phyloP scores from a whole-genome alignment of 2,113 vertebrate genomes.

The Cyprinodon tularosa region DNA sequence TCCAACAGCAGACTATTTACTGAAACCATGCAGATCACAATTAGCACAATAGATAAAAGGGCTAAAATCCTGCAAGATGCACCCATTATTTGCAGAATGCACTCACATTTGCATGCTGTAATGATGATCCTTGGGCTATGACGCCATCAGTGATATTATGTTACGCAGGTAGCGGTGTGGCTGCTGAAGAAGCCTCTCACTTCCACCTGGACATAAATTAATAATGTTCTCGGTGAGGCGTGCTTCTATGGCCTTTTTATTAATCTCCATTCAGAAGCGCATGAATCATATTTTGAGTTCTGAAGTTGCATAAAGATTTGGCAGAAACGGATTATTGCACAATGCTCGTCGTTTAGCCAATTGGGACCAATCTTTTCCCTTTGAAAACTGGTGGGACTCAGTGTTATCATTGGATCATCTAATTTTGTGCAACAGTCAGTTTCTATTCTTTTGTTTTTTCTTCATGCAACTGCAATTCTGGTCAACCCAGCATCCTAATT shows the following conservation, averaged over 20 bases:
- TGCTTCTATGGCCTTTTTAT: conserved; percentile 2
- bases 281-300: conserved; percentile 13
- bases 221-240: neutral
- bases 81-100: neutral
- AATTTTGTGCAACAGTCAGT: conserved; percentile 17
- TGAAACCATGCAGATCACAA: neutral
- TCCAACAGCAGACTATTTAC: conserved; percentile 17
- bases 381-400: neutral
- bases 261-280: neutral
- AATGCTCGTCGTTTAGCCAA: conserved; percentile 27
- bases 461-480: neutral
- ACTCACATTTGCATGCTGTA: conserved; percentile 9
- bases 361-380: neutral
- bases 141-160: conserved; percentile 45
- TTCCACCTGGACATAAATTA: conserved; percentile 21
- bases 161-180: conserved; percentile 42
- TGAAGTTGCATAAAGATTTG: conserved; percentile 34
- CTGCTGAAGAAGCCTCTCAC: conserved; percentile 16
- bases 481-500: neutral
- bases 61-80: conserved; percentile 1
- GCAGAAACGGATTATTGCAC: conserved; percentile 17
- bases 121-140: conserved; percentile 45
- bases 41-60: conserved; percentile 9
- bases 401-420: neutral
- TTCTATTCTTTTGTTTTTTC: neutral